Percentiles rank a stretch among this genome's conserved stretches.
Conservation (phyloP, 2,888 invertebrate genomes). For the Athetis lepigone region DNA sequence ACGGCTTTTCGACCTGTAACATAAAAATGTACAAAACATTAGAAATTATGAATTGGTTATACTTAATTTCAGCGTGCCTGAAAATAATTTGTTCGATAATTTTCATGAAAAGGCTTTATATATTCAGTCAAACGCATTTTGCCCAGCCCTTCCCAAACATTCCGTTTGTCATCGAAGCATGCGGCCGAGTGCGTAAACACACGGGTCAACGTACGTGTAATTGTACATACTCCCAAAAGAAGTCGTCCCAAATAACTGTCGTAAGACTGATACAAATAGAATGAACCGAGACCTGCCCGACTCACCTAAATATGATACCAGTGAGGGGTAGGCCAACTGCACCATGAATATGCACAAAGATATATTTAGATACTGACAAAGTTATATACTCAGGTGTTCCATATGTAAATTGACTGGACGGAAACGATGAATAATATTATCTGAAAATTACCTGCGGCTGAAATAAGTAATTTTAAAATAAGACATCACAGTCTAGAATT, state of each 20-base stretch:
- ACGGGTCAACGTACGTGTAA: slow-evolving; percentile 79
- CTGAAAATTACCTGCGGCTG: slow-evolving; percentile 5
- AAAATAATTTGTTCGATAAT: slow-evolving; percentile 9
- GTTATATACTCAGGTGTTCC: slow-evolving; percentile 25
- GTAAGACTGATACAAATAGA: slow-evolving; percentile 72
- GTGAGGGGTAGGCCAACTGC: slow-evolving; percentile 30
- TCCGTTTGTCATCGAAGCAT: slow-evolving; percentile 29
- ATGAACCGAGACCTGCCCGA: slow-evolving; percentile 59
- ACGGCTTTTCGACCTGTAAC: slow-evolving; percentile 96
- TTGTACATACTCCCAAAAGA: slow-evolving; percentile 74
- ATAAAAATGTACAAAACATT: slow-evolving; percentile 44
- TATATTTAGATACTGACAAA: not conserved
- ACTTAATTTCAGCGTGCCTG: not conserved
- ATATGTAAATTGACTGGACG: slow-evolving; percentile 18
- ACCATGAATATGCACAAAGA: slow-evolving; percentile 30
- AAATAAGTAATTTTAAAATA: not conserved
- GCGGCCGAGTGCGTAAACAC: slow-evolving; percentile 64
- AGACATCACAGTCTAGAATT: slow-evolving; percentile 9
- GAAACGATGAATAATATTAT: slow-evolving; percentile 23
- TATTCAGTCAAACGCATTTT: slow-evolving; percentile 2
- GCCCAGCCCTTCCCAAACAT: slow-evolving; percentile 16
- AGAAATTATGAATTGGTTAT: not conserved
- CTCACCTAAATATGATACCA: slow-evolving; percentile 56
- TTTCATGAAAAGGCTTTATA: not conserved
- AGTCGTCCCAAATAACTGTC: slow-evolving; percentile 79